These are phyloP conservation scores for Artibeus lituratus DNA, from an alignment of 2,797 vertebrate species.

Conservation along the genomic window DNA sequence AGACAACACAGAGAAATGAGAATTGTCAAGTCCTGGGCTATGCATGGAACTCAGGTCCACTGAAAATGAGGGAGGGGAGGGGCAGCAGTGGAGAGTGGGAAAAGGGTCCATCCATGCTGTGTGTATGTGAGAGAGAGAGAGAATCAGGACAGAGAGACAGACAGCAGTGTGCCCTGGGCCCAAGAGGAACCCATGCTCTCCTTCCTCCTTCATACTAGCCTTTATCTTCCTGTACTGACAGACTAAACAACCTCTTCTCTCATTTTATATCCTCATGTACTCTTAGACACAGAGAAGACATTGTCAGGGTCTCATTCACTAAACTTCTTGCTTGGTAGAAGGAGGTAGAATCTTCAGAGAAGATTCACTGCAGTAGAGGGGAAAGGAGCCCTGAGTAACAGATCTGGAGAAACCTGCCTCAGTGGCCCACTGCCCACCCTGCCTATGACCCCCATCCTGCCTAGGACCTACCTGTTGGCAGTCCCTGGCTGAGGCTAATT, in stretches of 20 bases:
- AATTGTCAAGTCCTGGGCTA: background rate
- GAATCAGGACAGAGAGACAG: background rate
- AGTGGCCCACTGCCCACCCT: fast-evolving
- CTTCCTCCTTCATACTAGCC: background rate
- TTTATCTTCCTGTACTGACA: background rate
- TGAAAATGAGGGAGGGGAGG: background rate
- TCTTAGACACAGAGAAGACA: background rate
- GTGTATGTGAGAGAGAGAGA: background rate
- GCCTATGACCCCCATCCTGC: background rate
- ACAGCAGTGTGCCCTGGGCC: too few species aligned
- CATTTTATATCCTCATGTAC: background rate
- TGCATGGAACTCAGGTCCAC: background rate
- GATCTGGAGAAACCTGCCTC: background rate
- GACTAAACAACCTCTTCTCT: background rate
- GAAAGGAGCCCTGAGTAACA: background rate
- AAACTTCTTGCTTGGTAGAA: background rate
- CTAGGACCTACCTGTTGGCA: background rate
- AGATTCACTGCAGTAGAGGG: fast-evolving
- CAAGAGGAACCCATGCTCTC: too few species aligned
- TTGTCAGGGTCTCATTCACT: background rate
- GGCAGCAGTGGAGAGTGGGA: fast-evolving
- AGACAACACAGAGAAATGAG: background rate
- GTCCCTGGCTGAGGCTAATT: background rate
- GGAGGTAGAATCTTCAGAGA: background rate
- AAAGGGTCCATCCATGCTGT: too few species aligned